Conservation (phyloP, 2,888 invertebrate genomes). For the Ormia ochracea region DNA sequence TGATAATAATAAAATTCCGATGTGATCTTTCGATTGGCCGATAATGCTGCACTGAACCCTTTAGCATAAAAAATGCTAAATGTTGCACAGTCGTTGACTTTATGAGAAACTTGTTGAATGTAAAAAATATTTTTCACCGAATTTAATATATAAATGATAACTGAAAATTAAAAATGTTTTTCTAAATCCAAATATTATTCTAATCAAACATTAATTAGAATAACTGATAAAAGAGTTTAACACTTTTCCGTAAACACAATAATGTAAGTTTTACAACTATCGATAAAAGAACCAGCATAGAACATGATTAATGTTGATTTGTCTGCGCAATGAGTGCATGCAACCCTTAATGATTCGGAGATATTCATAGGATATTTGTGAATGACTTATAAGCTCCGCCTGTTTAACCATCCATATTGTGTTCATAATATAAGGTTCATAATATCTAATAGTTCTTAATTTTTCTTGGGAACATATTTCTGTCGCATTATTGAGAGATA, state of each 20-base stretch:
- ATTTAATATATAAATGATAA: background rate
- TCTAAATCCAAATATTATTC: background rate
- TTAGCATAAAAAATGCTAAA: too few species aligned
- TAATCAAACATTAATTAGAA: slow-evolving; percentile 19
- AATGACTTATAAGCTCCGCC: slow-evolving; percentile 48
- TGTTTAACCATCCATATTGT: slow-evolving; percentile 35
- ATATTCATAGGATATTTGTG: slow-evolving; percentile 12
- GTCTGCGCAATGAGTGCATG: slow-evolving; percentile 12
- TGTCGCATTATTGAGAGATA: slow-evolving; percentile 27
- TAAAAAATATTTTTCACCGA: too few species aligned
- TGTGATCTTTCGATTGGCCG: too few species aligned
- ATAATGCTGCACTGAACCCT: too few species aligned
- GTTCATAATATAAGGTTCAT: background rate
- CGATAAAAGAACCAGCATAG: slow-evolving; percentile 36
- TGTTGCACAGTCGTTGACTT: too few species aligned
- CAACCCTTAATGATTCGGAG: slow-evolving; percentile 44
- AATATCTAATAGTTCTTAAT: background rate
- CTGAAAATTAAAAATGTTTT: background rate
- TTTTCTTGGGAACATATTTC: slow-evolving; percentile 25
- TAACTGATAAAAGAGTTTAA: slow-evolving; percentile 37
- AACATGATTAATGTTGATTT: slow-evolving; percentile 45
- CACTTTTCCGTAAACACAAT: background rate
- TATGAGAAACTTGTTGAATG: too few species aligned
- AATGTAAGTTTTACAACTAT: slow-evolving; percentile 8
- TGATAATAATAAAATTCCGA: too few species aligned